Conservation (phyloP, 2,797 vertebrate species). For the Sphenodon punctatus region DNA sequence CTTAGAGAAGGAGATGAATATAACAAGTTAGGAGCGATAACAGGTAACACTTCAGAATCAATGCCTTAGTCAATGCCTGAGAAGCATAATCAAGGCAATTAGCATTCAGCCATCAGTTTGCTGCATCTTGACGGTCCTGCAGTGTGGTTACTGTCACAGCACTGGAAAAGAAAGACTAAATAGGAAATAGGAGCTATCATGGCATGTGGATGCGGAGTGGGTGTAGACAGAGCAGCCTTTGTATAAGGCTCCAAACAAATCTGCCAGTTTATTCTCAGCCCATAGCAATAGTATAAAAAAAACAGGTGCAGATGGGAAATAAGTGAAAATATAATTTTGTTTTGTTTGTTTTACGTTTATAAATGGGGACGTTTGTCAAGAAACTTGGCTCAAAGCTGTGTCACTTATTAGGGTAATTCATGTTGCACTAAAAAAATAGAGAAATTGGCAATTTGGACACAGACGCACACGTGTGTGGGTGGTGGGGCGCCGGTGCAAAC, state of each 20-base stretch:
- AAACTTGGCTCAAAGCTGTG: neutral
- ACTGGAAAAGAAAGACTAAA: conserved; percentile 54
- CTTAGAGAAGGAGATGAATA: neutral
- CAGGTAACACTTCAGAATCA: neutral
- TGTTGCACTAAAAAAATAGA: neutral
- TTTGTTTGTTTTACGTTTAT: too few relatives aligned
- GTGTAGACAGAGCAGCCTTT: conserved; percentile 63
- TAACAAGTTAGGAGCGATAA: neutral
- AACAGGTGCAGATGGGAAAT: conserved; percentile 58
- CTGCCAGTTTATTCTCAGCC: conserved; percentile 52
- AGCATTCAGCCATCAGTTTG: conserved; percentile 53
- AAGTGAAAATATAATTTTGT: neutral
- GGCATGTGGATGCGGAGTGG: conserved; percentile 62
- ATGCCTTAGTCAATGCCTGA: neutral
- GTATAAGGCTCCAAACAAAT: conserved; percentile 37
- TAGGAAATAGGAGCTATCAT: conserved; percentile 68
- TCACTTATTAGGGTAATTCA: neutral
- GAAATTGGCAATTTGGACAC: too few relatives aligned
- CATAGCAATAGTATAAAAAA: conserved; percentile 61
- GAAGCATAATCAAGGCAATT: conserved; percentile 53
- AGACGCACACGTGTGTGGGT: too few relatives aligned
- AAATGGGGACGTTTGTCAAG: neutral
- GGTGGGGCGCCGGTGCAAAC: too few relatives aligned
- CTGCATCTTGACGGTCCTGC: conserved; percentile 60
- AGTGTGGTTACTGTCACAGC: conserved; percentile 58